Conservation (phyloP, 2,888 invertebrate species). For the Dicyrtomina minuta region DNA sequence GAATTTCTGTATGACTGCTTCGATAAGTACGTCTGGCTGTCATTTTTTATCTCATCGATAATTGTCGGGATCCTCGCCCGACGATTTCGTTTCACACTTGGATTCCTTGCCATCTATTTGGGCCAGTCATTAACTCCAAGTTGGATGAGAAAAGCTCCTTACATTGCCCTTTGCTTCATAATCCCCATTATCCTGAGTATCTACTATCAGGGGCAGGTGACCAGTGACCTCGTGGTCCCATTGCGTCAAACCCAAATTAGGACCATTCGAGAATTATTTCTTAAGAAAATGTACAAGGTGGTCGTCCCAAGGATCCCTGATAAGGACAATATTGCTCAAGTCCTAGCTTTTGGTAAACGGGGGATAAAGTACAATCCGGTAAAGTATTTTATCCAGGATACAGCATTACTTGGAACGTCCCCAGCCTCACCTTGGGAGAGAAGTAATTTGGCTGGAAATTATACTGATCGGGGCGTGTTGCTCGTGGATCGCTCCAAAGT, state of each 20-base stretch:
- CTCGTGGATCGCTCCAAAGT: neutral
- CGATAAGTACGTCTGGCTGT: conserved; percentile 17
- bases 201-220: conserved; percentile 1
- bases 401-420: neutral
- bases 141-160: neutral
- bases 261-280: conserved; percentile 10
- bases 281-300: neutral
- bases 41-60: neutral
- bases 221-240: conserved; percentile 15
- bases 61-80: neutral
- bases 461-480: neutral
- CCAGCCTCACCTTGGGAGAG: conserved; percentile 12
- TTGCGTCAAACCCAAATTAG: neutral
- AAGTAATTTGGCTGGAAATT: conserved; percentile 1
- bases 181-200: neutral
- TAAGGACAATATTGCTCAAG: neutral
- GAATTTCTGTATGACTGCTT: conserved; percentile 6
- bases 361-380: neutral
- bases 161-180: neutral
- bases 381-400: conserved; percentile 8
- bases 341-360: neutral
- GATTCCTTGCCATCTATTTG: conserved; percentile 2
- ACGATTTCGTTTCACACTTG: neutral
- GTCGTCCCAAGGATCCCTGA: neutral
- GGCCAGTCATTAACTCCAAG: neutral